phyloP scores from a whole-genome alignment of 2,888 invertebrate genomes.

The Cantharis rufa region DNA sequence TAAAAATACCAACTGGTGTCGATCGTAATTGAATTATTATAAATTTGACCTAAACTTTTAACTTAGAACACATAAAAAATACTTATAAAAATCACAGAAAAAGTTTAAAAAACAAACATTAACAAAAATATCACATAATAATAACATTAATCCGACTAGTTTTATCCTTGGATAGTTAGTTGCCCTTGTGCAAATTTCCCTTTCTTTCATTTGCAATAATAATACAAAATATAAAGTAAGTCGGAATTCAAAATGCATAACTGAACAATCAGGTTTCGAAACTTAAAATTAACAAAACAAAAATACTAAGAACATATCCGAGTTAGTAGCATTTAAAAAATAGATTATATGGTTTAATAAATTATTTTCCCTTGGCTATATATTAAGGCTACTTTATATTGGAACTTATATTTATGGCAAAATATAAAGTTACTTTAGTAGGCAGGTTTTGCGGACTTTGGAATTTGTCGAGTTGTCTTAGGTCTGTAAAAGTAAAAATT shows the following conservation, averaged over 20 bases:
- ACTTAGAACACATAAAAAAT: slow-evolving; percentile 15
- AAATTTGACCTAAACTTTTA: background rate
- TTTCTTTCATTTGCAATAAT: background rate
- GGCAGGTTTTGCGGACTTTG: slow-evolving; percentile 47
- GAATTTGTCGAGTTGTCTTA: slow-evolving; percentile 34
- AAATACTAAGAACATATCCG: background rate
- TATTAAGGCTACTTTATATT: background rate
- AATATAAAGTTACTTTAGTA: slow-evolving; percentile 31
- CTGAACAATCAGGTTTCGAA: background rate
- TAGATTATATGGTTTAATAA: background rate
- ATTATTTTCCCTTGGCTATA: background rate
- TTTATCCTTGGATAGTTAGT: slow-evolving; percentile 12
- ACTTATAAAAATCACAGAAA: slow-evolving; percentile 9
- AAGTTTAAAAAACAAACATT: slow-evolving; percentile 6
- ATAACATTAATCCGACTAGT: slow-evolving; percentile 19
- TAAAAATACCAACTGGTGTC: background rate
- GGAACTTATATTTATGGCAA: slow-evolving; percentile 7
- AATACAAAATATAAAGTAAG: slow-evolving; percentile 6
- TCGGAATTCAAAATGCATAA: background rate
- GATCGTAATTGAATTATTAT: background rate
- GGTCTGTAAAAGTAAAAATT: slow-evolving; percentile 40
- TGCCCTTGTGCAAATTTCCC: slow-evolving; percentile 20
- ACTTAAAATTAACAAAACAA: background rate
- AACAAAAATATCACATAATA: slow-evolving; percentile 26
- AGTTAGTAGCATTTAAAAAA: background rate